Conservation (phyloP, 2,797 vertebrate species). For the Podarcis siculus region DNA sequence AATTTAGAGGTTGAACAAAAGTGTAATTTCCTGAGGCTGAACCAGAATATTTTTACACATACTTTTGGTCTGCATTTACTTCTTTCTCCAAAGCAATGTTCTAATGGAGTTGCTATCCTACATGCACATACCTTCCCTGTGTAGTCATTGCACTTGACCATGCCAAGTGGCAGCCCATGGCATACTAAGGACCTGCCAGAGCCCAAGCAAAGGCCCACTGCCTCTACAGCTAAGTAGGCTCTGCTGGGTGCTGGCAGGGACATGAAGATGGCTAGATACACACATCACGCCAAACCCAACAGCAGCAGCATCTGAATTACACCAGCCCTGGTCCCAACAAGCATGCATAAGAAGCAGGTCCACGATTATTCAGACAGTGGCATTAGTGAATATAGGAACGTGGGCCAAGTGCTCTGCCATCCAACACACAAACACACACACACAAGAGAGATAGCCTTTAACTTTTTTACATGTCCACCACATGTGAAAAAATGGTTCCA, state of each 20-base stretch:
- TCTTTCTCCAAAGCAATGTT: background rate
- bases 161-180: background rate
- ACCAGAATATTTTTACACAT: background rate
- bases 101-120: background rate
- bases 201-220: background rate
- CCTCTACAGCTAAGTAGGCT: background rate
- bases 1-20: conserved; percentile 15
- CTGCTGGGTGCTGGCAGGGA: background rate
- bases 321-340: background rate
- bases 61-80: background rate
- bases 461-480: too few species aligned
- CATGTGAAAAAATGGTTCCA: too few species aligned
- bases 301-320: background rate
- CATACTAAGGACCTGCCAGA: background rate
- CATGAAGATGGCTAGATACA: background rate
- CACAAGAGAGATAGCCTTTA: too few species aligned
- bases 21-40: background rate
- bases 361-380: background rate
- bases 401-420: background rate
- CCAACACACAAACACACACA: too few species aligned
- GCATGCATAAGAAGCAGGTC: background rate
- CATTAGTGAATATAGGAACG: too few species aligned
- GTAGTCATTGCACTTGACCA: background rate
- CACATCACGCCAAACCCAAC: background rate
- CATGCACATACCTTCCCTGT: background rate